These are phyloP conservation scores for Tinea pellionella DNA, from an alignment of 2,888 invertebrate genomes.

Conservation along the genomic window DNA sequence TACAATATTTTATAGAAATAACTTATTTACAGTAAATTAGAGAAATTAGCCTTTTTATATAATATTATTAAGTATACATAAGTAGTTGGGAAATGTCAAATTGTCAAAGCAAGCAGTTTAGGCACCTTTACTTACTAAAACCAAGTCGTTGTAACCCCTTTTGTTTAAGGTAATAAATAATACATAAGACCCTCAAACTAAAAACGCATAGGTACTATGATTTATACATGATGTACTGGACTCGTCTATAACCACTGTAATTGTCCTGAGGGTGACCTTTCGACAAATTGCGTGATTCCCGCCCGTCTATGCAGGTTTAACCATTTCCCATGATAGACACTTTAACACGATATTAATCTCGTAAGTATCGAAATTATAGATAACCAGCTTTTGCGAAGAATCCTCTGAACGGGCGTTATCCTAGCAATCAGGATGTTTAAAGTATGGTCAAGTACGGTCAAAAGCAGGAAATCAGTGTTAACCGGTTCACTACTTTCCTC, in stretches of 20 bases:
- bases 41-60: too few relatives aligned
- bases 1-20: too few relatives aligned
- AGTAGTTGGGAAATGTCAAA: too few relatives aligned
- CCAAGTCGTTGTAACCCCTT: too few relatives aligned
- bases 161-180: too few relatives aligned
- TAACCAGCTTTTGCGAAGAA: constrained; percentile 22
- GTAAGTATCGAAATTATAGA: constrained; percentile 30
- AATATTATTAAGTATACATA: too few relatives aligned
- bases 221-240: constrained; percentile 4
- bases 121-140: too few relatives aligned
- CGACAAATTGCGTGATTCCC: constrained; percentile 30
- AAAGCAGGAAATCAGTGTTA: background rate
- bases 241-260: constrained; percentile 22
- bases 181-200: background rate
- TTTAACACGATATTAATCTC: constrained; percentile 33
- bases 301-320: constrained; percentile 20
- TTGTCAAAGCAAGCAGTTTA: too few relatives aligned
- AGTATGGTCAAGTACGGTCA: background rate
- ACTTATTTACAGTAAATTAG: too few relatives aligned
- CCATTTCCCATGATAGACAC: constrained; percentile 25
- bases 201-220: background rate
- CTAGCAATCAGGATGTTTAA: constrained; percentile 29
- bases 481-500: background rate
- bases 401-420: constrained; percentile 23
- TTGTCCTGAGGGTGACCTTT: constrained; percentile 28